Percentiles rank a stretch among this genome's conserved stretches.
Conservation (phyloP, 1,140 invertebrate species). For the Whitmania pigra region DNA sequence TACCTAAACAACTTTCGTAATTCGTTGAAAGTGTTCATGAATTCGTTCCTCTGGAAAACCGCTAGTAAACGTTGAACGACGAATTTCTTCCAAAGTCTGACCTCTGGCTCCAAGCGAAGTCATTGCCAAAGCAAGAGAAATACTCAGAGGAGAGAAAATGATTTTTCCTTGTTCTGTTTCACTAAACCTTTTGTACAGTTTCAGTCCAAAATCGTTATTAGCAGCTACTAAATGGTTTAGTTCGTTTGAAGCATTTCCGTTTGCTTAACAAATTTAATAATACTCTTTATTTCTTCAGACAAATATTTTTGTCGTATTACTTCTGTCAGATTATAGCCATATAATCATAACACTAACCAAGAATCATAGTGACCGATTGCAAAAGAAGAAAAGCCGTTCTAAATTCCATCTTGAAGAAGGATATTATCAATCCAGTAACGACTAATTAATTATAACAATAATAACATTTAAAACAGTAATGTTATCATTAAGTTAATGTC, state of each 20-base stretch:
- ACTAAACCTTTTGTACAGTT: conserved; percentile 1
- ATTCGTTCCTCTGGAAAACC: neutral
- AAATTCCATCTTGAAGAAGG: too few species aligned
- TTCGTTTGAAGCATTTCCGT: neutral
- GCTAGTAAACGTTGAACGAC: neutral
- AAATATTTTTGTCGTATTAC: too few species aligned
- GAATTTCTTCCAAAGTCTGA: conserved; percentile 12
- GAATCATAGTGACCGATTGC: too few species aligned
- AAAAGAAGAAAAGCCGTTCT: too few species aligned
- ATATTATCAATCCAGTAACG: too few species aligned
- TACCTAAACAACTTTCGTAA: neutral
- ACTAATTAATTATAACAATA: too few species aligned
- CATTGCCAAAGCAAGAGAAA: conserved; percentile 13
- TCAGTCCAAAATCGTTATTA: conserved; percentile 15
- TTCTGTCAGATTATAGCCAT: too few species aligned
- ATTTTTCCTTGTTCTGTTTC: neutral
- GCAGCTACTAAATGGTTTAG: neutral
- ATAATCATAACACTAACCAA: too few species aligned
- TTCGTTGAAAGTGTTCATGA: neutral
- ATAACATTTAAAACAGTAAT: too few species aligned
- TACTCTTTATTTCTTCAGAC: too few species aligned
- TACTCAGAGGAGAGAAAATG: conserved; percentile 17
- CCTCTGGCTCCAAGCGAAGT: conserved; percentile 4
- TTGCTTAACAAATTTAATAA: too few species aligned
- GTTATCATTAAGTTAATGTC: too few species aligned